These are phyloP conservation scores for Syngnathus typhle DNA, from an alignment of 2,113 vertebrate species.

Conservation along the genomic window DNA sequence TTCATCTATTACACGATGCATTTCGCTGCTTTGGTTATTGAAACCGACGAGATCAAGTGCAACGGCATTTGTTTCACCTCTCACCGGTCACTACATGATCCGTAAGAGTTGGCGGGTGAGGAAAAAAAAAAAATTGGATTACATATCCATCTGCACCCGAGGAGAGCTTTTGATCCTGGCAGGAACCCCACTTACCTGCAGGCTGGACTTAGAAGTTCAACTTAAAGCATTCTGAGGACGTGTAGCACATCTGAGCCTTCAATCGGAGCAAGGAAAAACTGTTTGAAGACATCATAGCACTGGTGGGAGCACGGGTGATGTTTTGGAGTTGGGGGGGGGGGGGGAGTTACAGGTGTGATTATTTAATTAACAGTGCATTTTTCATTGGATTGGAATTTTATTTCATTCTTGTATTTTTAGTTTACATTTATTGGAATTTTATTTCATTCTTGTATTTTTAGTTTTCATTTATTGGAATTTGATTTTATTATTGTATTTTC, in stretches of 20 bases:
- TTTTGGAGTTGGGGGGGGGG: not conserved
- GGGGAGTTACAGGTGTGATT: not conserved
- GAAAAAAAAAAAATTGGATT: slow-evolving; percentile 5
- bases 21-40: slow-evolving; percentile 2
- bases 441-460: too few species aligned
- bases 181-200: slow-evolving; percentile 27
- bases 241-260: slow-evolving; percentile 9
- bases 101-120: slow-evolving; percentile 6
- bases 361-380: not conserved
- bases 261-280: not conserved
- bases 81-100: slow-evolving; percentile 6
- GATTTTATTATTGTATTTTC: too few species aligned
- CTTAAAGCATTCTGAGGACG: slow-evolving; percentile 19
- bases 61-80: not conserved
- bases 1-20: not conserved
- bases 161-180: slow-evolving; percentile 44
- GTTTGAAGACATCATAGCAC: not conserved
- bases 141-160: slow-evolving; percentile 19
- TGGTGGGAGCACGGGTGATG: not conserved
- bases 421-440: too few species aligned
- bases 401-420: not conserved
- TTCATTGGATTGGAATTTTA: not conserved
- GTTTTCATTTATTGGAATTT: too few species aligned
- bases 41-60: slow-evolving; percentile 1
- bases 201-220: slow-evolving; percentile 22